These are phyloP conservation scores for Oxygymnocypris stewartii DNA, from an alignment of 2,113 vertebrate genomes.

Conservation along the genomic window DNA sequence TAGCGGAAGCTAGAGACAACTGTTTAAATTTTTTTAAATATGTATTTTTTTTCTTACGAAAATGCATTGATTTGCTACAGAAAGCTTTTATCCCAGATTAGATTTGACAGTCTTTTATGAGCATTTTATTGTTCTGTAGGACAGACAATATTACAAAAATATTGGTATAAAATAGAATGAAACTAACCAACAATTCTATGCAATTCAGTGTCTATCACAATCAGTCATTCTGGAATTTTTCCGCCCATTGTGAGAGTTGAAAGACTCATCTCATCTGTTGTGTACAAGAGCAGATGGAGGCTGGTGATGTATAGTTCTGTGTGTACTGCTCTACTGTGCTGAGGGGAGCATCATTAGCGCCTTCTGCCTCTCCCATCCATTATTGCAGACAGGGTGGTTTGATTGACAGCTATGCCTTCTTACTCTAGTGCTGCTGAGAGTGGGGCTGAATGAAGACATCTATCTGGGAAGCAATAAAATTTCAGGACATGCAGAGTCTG, in stretches of 20 bases:
- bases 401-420: conserved; percentile 20
- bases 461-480: conserved; percentile 5
- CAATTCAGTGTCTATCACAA: background rate
- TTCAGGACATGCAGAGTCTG: conserved; percentile 22
- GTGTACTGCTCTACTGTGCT: conserved; percentile 20
- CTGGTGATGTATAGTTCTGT: conserved; percentile 37
- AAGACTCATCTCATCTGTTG: conserved; percentile 1
- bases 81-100: no score
- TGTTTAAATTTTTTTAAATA: no score
- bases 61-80: no score
- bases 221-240: background rate
- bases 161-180: background rate
- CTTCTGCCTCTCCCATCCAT: conserved; percentile 14
- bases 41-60: no score
- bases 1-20: no score
- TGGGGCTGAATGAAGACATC: conserved; percentile 13
- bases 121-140: background rate
- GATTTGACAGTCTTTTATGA: background rate
- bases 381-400: background rate
- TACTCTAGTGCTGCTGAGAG: background rate
- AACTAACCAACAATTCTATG: background rate
- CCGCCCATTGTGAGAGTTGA: background rate
- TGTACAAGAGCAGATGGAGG: conserved; percentile 12
- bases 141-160: background rate
- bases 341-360: conserved; percentile 40